Base-by-base conservation (phyloP, 2,797 vertebrate genomes). In the Phrynocephalus vlangalii region DNA sequence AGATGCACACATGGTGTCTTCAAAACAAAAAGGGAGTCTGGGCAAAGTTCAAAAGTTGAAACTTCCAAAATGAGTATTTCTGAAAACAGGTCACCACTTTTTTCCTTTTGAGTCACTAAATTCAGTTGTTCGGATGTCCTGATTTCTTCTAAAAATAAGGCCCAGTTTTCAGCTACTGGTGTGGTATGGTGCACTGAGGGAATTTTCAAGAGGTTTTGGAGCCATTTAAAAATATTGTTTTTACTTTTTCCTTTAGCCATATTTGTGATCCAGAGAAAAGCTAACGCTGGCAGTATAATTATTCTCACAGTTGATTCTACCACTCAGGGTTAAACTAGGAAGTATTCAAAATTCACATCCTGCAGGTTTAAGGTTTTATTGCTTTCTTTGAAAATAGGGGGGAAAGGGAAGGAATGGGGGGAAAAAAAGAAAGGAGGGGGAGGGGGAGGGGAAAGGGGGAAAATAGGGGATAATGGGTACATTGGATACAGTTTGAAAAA, bases 31-130 rank as follows among this genome's bases (percentile, higher is more conserved):
- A 85, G 87, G 82, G 4, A 22, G 16, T 87, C 18, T 82, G 85
- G 87, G 80, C 10, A 15, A 88, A 44, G n/a, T 50, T 88, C 75
- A 87, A 60, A 85, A 92, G 79, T 0, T 78, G 16, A 85, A 91
- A 88, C 30, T 79, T 91, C 26, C 33, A 70, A 86, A 89, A 67
- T 0, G 0, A 90, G 4, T 70, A 2, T 1, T 86, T 92, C 92
- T 91, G 72, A 85, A 76, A 90, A 77, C 0, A 0, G 2, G 30
- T 90, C 80, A n/a, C 44, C 20, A 30, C 68, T 93, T 88, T 84
- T 73, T 30, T 81, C 2, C 85, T 86, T 79, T 82, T 89, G 28
- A 60, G n/a, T 90, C 2, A 4, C 30, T 56, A 3, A 67, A 87
- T 79, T 91, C 0, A 2, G 79, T 90, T 90, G 16, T 44, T 83